Evolutionary conservation across 1,140 invertebrate genomes (phyloP).

Genomic region (Hylyphantes graminicola): DNA sequence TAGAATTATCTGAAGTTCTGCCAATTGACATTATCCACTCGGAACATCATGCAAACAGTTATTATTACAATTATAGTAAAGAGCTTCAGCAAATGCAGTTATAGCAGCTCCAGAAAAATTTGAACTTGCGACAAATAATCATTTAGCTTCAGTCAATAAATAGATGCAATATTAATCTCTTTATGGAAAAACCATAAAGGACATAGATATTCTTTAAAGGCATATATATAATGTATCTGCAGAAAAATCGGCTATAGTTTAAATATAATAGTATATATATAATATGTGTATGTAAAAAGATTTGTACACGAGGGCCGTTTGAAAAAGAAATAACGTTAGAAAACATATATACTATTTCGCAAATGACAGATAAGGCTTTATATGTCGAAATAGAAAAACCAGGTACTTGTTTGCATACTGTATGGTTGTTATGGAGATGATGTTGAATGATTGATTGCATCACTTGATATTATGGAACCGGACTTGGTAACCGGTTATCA

Average conservation of each 20-base stretch:
- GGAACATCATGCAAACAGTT: slow-evolving; percentile 44
- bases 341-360: slow-evolving; percentile 33
- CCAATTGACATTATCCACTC: background rate
- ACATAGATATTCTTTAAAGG: slow-evolving; percentile 38
- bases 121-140: slow-evolving; percentile 35
- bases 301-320: slow-evolving; percentile 44
- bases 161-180: slow-evolving; percentile 25
- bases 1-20: background rate
- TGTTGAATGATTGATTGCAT: slow-evolving; percentile 27
- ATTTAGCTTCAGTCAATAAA: slow-evolving; percentile 16
- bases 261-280: slow-evolving; percentile 46
- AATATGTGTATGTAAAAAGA: slow-evolving; percentile 3
- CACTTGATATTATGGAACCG: slow-evolving; percentile 48
- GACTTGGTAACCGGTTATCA: slow-evolving; percentile 40
- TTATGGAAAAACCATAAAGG: slow-evolving; percentile 19
- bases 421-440: background rate
- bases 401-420: slow-evolving; percentile 48
- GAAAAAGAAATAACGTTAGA: slow-evolving; percentile 48
- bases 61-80: background rate
- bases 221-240: slow-evolving; percentile 28
- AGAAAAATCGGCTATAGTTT: slow-evolving; percentile 18
- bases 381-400: slow-evolving; percentile 55
- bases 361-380: slow-evolving; percentile 43
- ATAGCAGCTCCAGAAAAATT: slow-evolving; percentile 32
- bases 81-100: slow-evolving; percentile 38